Evolutionary conservation across 2,113 vertebrate genomes (phyloP).

Genomic region (Oplegnathus fasciatus): DNA sequence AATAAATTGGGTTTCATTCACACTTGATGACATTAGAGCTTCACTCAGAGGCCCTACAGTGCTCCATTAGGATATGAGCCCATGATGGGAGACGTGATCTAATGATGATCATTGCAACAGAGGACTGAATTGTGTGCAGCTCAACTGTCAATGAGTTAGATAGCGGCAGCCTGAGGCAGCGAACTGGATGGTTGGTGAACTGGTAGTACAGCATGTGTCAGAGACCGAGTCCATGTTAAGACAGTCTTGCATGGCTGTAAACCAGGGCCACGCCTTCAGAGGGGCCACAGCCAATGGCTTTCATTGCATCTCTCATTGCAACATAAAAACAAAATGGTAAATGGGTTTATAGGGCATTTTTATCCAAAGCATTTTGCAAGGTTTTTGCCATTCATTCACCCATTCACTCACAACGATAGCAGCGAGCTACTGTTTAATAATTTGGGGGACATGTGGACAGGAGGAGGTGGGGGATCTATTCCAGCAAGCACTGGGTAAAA

Average conservation of each 20-base stretch:
- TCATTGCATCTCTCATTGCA: no score
- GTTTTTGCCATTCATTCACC: no score
- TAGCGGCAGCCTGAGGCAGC: slow-evolving; percentile 1
- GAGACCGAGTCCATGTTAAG: not conserved
- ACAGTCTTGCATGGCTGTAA: not conserved
- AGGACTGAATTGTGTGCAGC: slow-evolving; percentile 9
- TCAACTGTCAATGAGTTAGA: slow-evolving; percentile 3
- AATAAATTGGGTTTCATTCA: slow-evolving; percentile 69
- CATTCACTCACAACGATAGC: no score
- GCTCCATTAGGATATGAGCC: slow-evolving; percentile 44
- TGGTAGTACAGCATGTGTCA: not conserved
- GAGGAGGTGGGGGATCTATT: not conserved
- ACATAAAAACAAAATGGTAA: not conserved
- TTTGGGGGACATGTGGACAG: no score
- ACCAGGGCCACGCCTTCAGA: not conserved
- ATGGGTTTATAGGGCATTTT: no score
- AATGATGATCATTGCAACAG: slow-evolving; percentile 28
- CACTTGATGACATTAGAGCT: slow-evolving; percentile 59
- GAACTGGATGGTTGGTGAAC: not conserved
- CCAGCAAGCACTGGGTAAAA: not conserved
- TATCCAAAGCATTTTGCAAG: no score
- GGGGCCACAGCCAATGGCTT: not conserved
- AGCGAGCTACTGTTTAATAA: no score
- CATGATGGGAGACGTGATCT: slow-evolving; percentile 53
- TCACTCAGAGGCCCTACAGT: slow-evolving; percentile 46